Evolutionary conservation across 2,113 vertebrate genomes (phyloP).

Genomic region (Podiceps cristatus): DNA sequence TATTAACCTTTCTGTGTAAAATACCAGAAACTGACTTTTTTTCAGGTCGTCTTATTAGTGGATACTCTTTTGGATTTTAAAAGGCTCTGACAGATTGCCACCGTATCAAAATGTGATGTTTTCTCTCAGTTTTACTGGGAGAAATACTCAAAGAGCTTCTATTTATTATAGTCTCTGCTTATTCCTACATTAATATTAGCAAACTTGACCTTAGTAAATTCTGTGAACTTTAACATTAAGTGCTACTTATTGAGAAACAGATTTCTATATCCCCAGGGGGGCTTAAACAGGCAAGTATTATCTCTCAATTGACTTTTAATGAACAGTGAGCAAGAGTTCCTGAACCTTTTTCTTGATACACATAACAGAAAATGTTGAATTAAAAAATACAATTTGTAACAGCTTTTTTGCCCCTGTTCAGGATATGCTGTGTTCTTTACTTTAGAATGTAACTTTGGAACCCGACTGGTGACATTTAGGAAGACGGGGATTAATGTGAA

Average conservation of each 20-base stretch:
- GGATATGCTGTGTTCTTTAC: not conserved
- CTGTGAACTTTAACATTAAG: not conserved
- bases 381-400: not conserved
- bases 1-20: not conserved
- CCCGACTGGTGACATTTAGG: fast-evolving
- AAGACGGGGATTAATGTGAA: not conserved
- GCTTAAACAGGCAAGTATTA: not conserved
- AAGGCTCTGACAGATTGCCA: not conserved
- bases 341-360: not conserved
- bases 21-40: not conserved
- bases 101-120: not conserved
- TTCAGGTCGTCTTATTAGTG: not conserved
- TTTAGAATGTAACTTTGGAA: not conserved
- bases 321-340: not conserved
- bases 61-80: not conserved
- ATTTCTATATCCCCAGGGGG: not conserved
- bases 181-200: not conserved
- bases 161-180: not conserved
- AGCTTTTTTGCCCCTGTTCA: not conserved
- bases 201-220: not conserved
- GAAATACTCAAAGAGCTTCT: not conserved
- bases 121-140: not conserved
- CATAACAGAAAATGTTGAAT: not conserved
- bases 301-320: not conserved
- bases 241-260: not conserved